Evolutionary conservation across 2,888 invertebrate genomes (phyloP).

Genomic region (Octodonta nipae): DNA sequence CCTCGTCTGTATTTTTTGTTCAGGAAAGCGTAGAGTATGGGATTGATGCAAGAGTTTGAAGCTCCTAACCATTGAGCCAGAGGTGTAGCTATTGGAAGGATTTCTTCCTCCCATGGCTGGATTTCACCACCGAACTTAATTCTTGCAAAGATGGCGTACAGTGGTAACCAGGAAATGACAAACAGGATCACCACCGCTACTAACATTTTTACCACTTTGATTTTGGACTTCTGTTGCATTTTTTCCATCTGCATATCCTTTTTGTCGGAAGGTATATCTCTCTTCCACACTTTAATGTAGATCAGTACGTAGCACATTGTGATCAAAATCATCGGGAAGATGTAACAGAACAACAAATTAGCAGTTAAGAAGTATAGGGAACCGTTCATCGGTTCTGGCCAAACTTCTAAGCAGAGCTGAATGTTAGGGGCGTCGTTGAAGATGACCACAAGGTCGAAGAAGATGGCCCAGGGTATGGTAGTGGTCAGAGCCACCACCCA

Average conservation of each 20-base stretch:
- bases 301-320: slow-evolving; percentile 84
- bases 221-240: slow-evolving; percentile 87
- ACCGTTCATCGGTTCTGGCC: slow-evolving; percentile 73
- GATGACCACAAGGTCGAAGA: slow-evolving; percentile 67
- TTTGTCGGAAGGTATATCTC: slow-evolving; percentile 80
- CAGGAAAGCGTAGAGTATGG: slow-evolving; percentile 86
- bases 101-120: slow-evolving; percentile 64
- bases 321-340: slow-evolving; percentile 79
- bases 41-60: slow-evolving; percentile 91
- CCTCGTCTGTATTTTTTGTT: slow-evolving; percentile 86
- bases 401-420: slow-evolving; percentile 65
- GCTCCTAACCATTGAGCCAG: slow-evolving; percentile 86
- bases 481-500: slow-evolving; percentile 77
- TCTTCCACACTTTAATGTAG: slow-evolving; percentile 74
- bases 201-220: slow-evolving; percentile 89
- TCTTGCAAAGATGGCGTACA: slow-evolving; percentile 78
- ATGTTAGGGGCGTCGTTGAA: slow-evolving; percentile 64
- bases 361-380: slow-evolving; percentile 78
- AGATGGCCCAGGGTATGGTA: slow-evolving; percentile 82
- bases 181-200: slow-evolving; percentile 86
- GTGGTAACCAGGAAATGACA: slow-evolving; percentile 82
- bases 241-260: slow-evolving; percentile 83
- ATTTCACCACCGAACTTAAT: slow-evolving; percentile 69
- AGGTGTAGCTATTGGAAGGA: slow-evolving; percentile 68
- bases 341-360: slow-evolving; percentile 79